phyloP scores from a whole-genome alignment of 2,797 vertebrate species.

The Loris lydekkerianus region DNA sequence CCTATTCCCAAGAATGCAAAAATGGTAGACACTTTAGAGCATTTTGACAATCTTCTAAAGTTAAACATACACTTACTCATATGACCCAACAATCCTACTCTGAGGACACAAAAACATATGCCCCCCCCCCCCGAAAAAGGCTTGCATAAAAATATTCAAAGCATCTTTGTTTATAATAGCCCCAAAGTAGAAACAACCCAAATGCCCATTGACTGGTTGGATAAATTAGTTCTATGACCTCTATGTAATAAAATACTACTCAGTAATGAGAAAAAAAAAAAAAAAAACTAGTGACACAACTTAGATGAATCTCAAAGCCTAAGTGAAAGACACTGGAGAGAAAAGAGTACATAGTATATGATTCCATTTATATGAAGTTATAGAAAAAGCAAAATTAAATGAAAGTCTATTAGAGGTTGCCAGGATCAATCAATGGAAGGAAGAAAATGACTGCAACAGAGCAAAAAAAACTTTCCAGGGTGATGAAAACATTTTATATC shows the following conservation, averaged over 20 bases:
- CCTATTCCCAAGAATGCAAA: slow-evolving; percentile 23
- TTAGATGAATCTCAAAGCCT: no score
- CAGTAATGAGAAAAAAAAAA: no score
- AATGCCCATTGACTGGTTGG: slow-evolving; percentile 47
- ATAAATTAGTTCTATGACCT: not conserved
- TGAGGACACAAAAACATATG: slow-evolving; percentile 55
- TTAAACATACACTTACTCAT: slow-evolving; percentile 71
- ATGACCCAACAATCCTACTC: slow-evolving; percentile 52
- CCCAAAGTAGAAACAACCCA: slow-evolving; percentile 64
- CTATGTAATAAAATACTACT: not conserved
- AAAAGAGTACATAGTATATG: slow-evolving; percentile 35
- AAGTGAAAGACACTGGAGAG: not conserved
- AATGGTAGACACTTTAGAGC: slow-evolving; percentile 25
- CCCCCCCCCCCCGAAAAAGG: not conserved
- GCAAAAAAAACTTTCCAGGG: not conserved
- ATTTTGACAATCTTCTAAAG: slow-evolving; percentile 10
- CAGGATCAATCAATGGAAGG: slow-evolving; percentile 46
- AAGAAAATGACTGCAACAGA: slow-evolving; percentile 14
- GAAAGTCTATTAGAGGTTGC: slow-evolving; percentile 38
- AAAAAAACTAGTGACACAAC: no score
- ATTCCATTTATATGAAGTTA: slow-evolving; percentile 46
- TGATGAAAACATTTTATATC: slow-evolving; percentile 55
- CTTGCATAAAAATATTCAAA: slow-evolving; percentile 47
- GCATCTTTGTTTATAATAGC: slow-evolving; percentile 56
- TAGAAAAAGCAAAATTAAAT: slow-evolving; percentile 54